These are phyloP conservation scores for Chloroceryle amazona DNA, from an alignment of 2,797 vertebrate species.

Conservation along the genomic window DNA sequence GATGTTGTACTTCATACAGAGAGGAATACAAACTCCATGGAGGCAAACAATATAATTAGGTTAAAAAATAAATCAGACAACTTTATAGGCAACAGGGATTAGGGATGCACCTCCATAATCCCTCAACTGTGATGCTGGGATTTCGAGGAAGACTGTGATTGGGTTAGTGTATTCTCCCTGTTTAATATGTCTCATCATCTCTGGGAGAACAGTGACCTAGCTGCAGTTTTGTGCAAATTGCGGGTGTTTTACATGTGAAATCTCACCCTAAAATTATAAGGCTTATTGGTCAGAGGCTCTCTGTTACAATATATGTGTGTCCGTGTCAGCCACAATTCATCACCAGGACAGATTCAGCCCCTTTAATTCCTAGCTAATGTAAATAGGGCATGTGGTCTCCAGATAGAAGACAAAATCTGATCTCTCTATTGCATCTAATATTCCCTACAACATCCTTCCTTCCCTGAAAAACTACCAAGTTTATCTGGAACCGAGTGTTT, in stretches of 20 bases:
- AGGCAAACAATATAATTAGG: neutral
- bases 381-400: neutral
- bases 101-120: neutral
- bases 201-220: neutral
- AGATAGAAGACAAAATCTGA: neutral
- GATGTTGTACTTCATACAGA: neutral
- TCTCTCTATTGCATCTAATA: neutral
- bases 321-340: neutral
- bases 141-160: accelerated
- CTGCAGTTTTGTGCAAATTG: neutral
- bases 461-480: neutral
- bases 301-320: accelerated
- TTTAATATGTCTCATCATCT: neutral
- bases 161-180: neutral
- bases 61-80: neutral
- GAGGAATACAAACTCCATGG: neutral
- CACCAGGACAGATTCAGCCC: neutral
- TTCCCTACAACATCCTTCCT: neutral
- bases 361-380: neutral
- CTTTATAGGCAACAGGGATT: neutral
- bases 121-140: accelerated
- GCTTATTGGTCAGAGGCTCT: neutral
- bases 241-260: neutral
- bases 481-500: neutral
- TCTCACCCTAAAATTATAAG: neutral